phyloP scores from a whole-genome alignment of 2,888 invertebrate genomes.

The Beris chalybata region DNA sequence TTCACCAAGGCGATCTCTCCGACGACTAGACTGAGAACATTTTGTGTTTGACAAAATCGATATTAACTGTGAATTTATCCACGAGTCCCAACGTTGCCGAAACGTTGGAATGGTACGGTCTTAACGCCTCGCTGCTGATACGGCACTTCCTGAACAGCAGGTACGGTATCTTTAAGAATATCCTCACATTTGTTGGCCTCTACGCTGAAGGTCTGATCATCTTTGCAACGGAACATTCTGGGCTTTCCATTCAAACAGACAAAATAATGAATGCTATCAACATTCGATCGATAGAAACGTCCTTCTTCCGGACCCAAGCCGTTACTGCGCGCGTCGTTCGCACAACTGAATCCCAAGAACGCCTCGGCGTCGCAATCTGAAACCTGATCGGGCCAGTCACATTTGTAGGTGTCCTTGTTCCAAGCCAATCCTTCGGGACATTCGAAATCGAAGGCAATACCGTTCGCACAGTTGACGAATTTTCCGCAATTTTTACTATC shows the following conservation, averaged over 20 bases:
- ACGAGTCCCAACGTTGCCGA: not conserved
- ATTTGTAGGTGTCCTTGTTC: constrained; percentile 70
- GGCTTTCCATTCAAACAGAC: constrained; percentile 75
- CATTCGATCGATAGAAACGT: constrained; percentile 20
- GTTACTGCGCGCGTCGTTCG: constrained; percentile 58
- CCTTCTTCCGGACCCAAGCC: constrained; percentile 52
- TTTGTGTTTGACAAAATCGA: too few relatives aligned
- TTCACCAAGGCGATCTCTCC: not conserved
- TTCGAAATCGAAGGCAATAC: constrained; percentile 70
- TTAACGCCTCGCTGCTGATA: not conserved
- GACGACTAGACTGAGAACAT: not conserved
- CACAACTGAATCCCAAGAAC: constrained; percentile 76
- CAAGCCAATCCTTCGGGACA: constrained; percentile 86
- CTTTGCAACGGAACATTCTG: constrained; percentile 74
- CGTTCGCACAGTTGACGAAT: constrained; percentile 80
- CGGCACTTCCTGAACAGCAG: constrained; percentile 30
- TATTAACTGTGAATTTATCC: not conserved
- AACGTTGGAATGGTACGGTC: not conserved
- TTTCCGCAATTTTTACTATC: constrained; percentile 70
- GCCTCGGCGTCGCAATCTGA: constrained; percentile 79
- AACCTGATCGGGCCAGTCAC: constrained; percentile 88
- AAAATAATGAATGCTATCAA: constrained; percentile 77
- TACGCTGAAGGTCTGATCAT: constrained; percentile 77
- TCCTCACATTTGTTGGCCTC: constrained; percentile 72
- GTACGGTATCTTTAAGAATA: constrained; percentile 70